Evolutionary conservation across 2,888 invertebrate genomes (phyloP).

Genomic region (Limnephilus rhombicus): DNA sequence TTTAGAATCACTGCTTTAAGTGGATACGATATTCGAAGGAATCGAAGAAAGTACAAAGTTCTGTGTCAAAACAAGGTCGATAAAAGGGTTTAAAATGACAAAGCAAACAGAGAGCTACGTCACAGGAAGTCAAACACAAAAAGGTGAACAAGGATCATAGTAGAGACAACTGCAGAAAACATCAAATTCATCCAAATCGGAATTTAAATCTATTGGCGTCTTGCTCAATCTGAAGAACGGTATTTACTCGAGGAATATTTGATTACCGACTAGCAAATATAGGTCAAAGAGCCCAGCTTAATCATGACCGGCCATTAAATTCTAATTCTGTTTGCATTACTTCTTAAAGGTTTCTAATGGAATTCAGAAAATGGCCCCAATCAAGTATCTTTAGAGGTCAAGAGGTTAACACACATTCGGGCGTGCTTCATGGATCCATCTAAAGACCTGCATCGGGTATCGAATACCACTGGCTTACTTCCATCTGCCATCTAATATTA

Average conservation of each 20-base stretch:
- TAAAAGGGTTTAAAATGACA: neutral
- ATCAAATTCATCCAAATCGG: neutral
- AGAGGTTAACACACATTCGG: slow-evolving; percentile 29
- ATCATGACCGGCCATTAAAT: slow-evolving; percentile 22
- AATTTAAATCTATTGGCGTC: neutral
- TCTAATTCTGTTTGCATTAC: neutral
- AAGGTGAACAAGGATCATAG: neutral
- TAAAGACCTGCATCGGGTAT: neutral
- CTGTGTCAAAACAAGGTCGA: neutral
- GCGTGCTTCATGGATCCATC: neutral
- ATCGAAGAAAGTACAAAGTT: neutral
- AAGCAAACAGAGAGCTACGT: neutral
- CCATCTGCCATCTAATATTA: neutral
- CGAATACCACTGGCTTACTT: neutral
- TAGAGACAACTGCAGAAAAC: neutral
- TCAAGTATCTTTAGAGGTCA: slow-evolving; percentile 3
- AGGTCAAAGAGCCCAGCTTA: slow-evolving; percentile 4
- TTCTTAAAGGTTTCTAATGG: slow-evolving; percentile 16
- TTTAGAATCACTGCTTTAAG: neutral
- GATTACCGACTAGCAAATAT: neutral
- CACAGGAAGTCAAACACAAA: neutral
- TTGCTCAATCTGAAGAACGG: neutral
- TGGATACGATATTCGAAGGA: neutral
- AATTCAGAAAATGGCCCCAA: slow-evolving; percentile 16
- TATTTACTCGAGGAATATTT: neutral